These are phyloP conservation scores for Eublepharis macularius DNA, from an alignment of 2,113 vertebrate species.

Conservation along the genomic window DNA sequence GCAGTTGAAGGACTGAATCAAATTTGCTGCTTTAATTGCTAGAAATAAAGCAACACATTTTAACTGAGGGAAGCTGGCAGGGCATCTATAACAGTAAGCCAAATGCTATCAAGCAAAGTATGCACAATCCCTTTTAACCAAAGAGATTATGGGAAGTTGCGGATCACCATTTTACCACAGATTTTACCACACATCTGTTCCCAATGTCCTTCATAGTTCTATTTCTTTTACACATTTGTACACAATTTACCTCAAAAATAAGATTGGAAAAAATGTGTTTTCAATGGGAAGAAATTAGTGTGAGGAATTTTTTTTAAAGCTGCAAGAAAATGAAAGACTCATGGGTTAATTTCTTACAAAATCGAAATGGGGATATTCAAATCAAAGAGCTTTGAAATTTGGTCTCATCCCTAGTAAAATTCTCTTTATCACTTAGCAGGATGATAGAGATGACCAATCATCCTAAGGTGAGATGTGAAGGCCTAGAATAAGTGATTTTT, in stretches of 20 bases:
- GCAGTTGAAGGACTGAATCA: neutral
- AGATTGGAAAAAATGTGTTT: too few species aligned
- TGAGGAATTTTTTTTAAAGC: too few species aligned
- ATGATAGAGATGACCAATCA: neutral
- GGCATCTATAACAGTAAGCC: neutral
- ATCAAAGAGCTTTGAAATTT: too few species aligned
- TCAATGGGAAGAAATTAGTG: too few species aligned
- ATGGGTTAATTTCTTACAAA: too few species aligned
- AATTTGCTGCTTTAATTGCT: neutral
- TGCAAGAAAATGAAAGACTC: too few species aligned
- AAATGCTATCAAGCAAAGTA: neutral
- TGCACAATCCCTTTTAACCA: neutral
- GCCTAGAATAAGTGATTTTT: too few species aligned
- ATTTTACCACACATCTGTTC: neutral
- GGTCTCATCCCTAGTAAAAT: too few species aligned
- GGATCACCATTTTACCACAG: neutral
- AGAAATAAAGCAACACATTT: neutral
- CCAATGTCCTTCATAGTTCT: too few species aligned
- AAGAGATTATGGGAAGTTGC: neutral
- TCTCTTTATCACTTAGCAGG: neutral
- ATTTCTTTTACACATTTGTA: too few species aligned
- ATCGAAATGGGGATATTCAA: too few species aligned
- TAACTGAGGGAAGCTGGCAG: neutral
- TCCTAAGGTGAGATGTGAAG: neutral
- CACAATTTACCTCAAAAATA: too few species aligned